Conservation (phyloP, 2,797 vertebrate species). For the Sorex maritimensis region DNA sequence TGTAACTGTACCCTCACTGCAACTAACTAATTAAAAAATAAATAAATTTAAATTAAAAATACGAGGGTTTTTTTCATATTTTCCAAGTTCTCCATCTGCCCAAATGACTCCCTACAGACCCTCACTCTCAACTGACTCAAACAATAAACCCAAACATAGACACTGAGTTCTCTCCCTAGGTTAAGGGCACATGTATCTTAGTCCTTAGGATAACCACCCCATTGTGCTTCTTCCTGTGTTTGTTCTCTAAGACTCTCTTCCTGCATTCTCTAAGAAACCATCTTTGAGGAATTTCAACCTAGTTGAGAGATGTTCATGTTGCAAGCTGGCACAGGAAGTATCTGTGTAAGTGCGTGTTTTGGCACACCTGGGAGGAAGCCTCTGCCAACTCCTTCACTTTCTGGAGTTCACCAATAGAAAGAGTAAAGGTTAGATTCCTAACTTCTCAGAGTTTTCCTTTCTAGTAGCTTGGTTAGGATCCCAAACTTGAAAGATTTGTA, state of each 20-base stretch:
- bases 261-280: neutral
- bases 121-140: neutral
- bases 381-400: neutral
- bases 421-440: neutral
- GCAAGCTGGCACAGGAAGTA: neutral
- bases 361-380: neutral
- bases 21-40: too few species aligned
- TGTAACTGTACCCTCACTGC: too few species aligned
- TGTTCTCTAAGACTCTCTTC: neutral
- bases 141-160: conserved; percentile 9
- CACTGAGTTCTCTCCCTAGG: neutral
- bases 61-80: neutral
- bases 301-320: conserved; percentile 31
- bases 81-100: neutral
- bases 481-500: conserved; percentile 27
- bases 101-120: neutral
- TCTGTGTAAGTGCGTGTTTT: neutral
- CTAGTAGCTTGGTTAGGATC: neutral
- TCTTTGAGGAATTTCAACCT: conserved; percentile 23
- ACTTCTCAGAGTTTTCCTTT: neutral
- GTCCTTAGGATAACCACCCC: conserved; percentile 3
- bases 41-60: too few species aligned
- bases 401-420: neutral
- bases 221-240: neutral
- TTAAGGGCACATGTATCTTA: conserved; percentile 1